Base-by-base conservation (phyloP, 2,888 invertebrate species). In the Strigamia crassipes region DNA sequence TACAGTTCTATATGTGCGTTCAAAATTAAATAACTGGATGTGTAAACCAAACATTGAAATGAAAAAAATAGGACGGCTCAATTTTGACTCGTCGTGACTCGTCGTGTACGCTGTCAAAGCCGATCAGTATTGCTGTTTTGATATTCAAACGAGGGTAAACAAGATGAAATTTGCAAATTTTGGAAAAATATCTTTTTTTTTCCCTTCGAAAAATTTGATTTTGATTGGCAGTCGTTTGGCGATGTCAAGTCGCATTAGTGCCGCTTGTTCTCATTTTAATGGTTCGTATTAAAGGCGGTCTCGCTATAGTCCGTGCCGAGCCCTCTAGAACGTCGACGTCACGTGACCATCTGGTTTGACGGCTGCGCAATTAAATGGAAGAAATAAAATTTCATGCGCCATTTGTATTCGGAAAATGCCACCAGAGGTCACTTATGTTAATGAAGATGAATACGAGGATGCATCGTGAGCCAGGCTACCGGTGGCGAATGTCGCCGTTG, bases 181-280 rank as follows among this genome's bases (percentile, higher is more conserved):
- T n/a, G 42, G 12, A 15, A 42, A 15, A 15, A n/a, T 5, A 56
- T 56, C n/a, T 73, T 12, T 73, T 31, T 73, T 31, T 73, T 27
- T 15, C 27, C 6, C 5, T 31, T 73, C 3, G 27, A 6, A 27
- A 15, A 0, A 31, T 31, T 73, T 73, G 31, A 13, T 73, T 73
- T 73, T 73, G 73, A 73, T 73, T 73, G 73, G 31, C 73, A 73
- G 73, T 73, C 31, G 31, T 73, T 73, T 73, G 27, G 27, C 12
- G 3, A 73, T n/a, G 73, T 73, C 73, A 31, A 73, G 15, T 73
- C 27, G 31, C 27, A 73, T 73, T 73, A 73, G 73, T 73, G 73
- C 73, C 73, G 73, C 73, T 73, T 27, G 73, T 73, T 73, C 10
- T 73, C 73, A 73, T 73, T 73, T 73, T 73, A 73, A 73, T 73